Evolutionary conservation across 1,140 invertebrate species (phyloP), one percentile per base, ranked within the genome.

Genomic region (Phenacoccus solenopsis): DNA sequence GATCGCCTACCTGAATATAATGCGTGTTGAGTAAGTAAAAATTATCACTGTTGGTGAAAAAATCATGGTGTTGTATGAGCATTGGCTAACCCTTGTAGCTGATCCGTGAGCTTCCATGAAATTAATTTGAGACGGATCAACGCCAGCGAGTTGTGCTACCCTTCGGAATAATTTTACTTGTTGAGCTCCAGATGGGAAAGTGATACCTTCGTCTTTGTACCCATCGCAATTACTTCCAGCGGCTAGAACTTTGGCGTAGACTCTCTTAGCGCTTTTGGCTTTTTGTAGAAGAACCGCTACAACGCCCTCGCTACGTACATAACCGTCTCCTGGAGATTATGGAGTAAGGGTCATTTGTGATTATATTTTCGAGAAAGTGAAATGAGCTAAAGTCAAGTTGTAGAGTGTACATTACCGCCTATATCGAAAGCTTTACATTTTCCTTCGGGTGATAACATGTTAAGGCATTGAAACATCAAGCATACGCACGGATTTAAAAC

Each of bases 291-390:
- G 81, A 20, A 88, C 76, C 1, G 80, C 82, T 1, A 81, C 79
- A 27, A 85, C 76, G 4, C 81, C 82, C 76, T 89, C 87, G 74
- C 84, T 85, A 28, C 87, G 78, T 24, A 82, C 83, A 74, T 86
- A 87, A 3, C 88, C 88, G 75, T 83, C 80, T n/a, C 83, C 84
- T 84, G 25, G n/a, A 30, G 10, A 38, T 16, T 61, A 27, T 25
- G 21, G 21, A 56, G 12, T 9, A 20, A 27, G 9, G 12, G 13
- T 68, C n/a, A n/a, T n/a, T n/a, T n/a, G n/a, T n/a, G n/a, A n/a
- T n/a, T n/a, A n/a, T n/a, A n/a, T n/a, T n/a, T n/a, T n/a, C 12
- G 16, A 27, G 27, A 12, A 68, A 12, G 10, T 68, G 5, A 28
- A 24, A 25, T n/a, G n/a, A 24, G 9, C 12, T 28, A 20, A n/a